Percentiles rank a stretch among this genome's conserved stretches.
These are phyloP conservation scores for Centroberyx gerrardi DNA, from an alignment of 2,797 vertebrate species.

Conservation along the genomic window DNA sequence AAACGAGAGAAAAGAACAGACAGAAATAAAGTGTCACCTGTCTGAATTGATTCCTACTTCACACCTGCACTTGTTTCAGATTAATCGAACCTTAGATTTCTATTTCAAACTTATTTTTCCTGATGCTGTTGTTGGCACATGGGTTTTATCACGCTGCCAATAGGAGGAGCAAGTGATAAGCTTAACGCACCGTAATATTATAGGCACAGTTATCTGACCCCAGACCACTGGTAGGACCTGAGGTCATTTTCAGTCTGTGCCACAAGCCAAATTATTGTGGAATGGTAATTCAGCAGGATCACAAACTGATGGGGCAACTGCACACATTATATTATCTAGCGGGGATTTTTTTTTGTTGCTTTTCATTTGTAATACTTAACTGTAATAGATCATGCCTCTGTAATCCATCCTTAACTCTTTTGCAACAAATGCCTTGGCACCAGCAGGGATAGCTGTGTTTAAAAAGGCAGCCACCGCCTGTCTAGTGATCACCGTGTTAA, in stretches of 20 bases:
- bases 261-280: conserved; percentile 26
- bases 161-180: conserved; percentile 74
- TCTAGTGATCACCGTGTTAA: neutral
- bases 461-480: too few relatives aligned
- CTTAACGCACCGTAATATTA: conserved; percentile 74
- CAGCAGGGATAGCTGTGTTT: too few relatives aligned
- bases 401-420: too few relatives aligned
- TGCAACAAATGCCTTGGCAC: too few relatives aligned
- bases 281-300: neutral
- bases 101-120: neutral
- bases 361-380: too few relatives aligned
- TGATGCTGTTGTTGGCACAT: conserved; percentile 66
- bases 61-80: neutral
- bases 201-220: conserved; percentile 88
- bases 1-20: neutral
- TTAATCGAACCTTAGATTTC: too few relatives aligned
- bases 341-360: too few relatives aligned
- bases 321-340: too few relatives aligned
- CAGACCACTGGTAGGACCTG: conserved; percentile 73
- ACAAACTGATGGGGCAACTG: neutral
- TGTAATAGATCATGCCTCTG: too few relatives aligned
- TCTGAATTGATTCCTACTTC: neutral
- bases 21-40: neutral
- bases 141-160: conserved; percentile 82
- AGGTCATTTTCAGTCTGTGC: conserved; percentile 91